phyloP scores from a whole-genome alignment of 2,797 vertebrate species.

The Austrolebias charrua region DNA sequence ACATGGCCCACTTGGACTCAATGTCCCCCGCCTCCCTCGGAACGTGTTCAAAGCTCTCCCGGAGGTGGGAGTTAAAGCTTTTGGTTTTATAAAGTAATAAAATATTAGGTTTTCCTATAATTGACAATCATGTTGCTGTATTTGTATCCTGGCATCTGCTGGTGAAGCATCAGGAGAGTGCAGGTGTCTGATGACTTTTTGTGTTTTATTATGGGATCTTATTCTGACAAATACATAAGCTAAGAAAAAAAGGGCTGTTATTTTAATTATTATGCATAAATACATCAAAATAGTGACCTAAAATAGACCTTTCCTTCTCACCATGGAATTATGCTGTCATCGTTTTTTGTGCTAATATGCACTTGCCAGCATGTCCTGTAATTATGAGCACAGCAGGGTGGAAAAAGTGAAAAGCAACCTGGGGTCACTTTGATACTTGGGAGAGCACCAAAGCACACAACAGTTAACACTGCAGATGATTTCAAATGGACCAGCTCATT shows the following conservation, averaged over 20 bases:
- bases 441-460: slow-evolving; percentile 29
- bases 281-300: neutral
- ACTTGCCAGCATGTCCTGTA: slow-evolving; percentile 1
- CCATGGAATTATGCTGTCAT: slow-evolving; percentile 21
- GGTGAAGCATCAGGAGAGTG: slow-evolving; percentile 50
- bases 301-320: slow-evolving; percentile 8
- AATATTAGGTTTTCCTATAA: slow-evolving; percentile 19
- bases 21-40: no score
- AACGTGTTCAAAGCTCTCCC: no score
- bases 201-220: neutral
- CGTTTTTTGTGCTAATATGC: slow-evolving; percentile 10
- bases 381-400: slow-evolving; percentile 23
- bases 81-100: no score
- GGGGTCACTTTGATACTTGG: slow-evolving; percentile 51
- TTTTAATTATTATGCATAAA: neutral
- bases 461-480: slow-evolving; percentile 43
- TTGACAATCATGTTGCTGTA: slow-evolving; percentile 43
- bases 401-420: slow-evolving; percentile 27
- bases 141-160: slow-evolving; percentile 48
- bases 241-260: neutral
- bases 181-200: slow-evolving; percentile 63
- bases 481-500: slow-evolving; percentile 29
- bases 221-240: neutral
- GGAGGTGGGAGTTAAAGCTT: no score
- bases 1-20: no score